Percentiles rank a stretch among this genome's conserved stretches.
phyloP scores from a whole-genome alignment of 2,888 invertebrate genomes.

The Chaetogeoica ovagalla region DNA sequence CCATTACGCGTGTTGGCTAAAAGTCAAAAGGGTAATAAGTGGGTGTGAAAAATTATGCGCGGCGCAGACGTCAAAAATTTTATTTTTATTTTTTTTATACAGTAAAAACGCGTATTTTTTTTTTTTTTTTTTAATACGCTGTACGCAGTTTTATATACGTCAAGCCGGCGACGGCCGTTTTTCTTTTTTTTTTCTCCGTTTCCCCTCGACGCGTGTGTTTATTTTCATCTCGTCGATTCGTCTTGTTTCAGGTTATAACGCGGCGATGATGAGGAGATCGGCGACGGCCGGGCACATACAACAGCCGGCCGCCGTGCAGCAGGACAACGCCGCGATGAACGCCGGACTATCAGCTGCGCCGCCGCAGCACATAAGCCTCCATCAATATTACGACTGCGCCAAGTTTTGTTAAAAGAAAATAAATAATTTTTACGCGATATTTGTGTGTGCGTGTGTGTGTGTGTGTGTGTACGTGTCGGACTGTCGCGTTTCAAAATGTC shows the following conservation, averaged over 20 bases:
- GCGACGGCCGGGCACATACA: constrained; percentile 32
- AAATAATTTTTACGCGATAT: too few species aligned
- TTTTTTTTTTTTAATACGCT: too few species aligned
- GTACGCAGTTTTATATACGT: too few species aligned
- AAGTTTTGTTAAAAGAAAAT: constrained; percentile 22
- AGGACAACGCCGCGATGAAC: constrained; percentile 26
- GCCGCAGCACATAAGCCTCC: constrained; percentile 36
- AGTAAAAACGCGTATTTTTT: too few species aligned
- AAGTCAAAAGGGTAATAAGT: constrained; percentile 49
- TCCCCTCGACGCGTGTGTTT: neutral
- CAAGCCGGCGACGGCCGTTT: neutral
- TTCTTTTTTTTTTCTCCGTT: neutral
- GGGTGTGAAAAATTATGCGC: constrained; percentile 36
- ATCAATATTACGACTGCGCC: constrained; percentile 42
- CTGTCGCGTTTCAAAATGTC: neutral
- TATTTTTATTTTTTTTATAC: too few species aligned
- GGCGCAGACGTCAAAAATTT: neutral
- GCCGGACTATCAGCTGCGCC: neutral
- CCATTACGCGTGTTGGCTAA: constrained; percentile 38
- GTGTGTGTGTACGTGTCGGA: neutral
- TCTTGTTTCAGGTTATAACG: constrained; percentile 27
- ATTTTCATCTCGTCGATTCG: too few species aligned
- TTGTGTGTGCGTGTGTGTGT: too few species aligned
- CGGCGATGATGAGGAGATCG: constrained; percentile 26
- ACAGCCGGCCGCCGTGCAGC: constrained; percentile 2